These are phyloP conservation scores for Lasioglossum morio DNA, from an alignment of 2,888 invertebrate genomes.

Conservation along the genomic window DNA sequence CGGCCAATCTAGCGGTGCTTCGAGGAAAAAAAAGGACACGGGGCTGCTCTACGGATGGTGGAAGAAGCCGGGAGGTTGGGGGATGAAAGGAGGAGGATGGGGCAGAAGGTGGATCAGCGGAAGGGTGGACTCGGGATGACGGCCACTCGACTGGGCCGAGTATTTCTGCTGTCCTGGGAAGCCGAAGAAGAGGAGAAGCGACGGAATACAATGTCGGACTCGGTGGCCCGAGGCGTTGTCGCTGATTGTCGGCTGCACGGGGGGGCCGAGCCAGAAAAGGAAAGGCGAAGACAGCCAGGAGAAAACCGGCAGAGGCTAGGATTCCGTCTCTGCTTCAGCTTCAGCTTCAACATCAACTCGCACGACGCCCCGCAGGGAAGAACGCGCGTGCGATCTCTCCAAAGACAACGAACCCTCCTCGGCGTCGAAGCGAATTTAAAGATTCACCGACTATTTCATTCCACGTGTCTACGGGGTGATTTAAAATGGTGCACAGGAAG, in stretches of 20 bases:
- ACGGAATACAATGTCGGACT: slow-evolving; percentile 60
- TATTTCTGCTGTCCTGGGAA: slow-evolving; percentile 17
- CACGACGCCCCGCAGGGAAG: slow-evolving; percentile 34
- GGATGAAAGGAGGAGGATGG: background rate
- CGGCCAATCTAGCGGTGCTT: slow-evolving; percentile 33
- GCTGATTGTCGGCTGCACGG: slow-evolving; percentile 70
- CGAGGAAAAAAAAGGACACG: slow-evolving; percentile 11
- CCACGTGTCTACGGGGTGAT: too few species aligned
- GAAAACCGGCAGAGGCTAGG: slow-evolving; percentile 44
- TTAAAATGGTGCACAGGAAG: too few species aligned
- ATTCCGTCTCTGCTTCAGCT: background rate
- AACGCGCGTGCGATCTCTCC: slow-evolving; percentile 27
- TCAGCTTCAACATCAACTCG: background rate
- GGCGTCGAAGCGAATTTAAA: background rate
- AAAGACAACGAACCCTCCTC: slow-evolving; percentile 53
- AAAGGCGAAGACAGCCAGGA: slow-evolving; percentile 33
- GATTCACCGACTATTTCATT: too few species aligned
- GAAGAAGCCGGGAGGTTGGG: background rate
- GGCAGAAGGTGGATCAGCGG: background rate
- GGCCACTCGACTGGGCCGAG: slow-evolving; percentile 42
- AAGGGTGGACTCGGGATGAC: slow-evolving; percentile 29
- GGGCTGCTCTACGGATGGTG: background rate
- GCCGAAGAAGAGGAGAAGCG: slow-evolving; percentile 40
- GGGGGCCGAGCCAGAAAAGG: slow-evolving; percentile 5
- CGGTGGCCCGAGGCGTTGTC: slow-evolving; percentile 66